phyloP scores from a whole-genome alignment of 2,797 vertebrate species.

The Craterocephalus amniculus region DNA sequence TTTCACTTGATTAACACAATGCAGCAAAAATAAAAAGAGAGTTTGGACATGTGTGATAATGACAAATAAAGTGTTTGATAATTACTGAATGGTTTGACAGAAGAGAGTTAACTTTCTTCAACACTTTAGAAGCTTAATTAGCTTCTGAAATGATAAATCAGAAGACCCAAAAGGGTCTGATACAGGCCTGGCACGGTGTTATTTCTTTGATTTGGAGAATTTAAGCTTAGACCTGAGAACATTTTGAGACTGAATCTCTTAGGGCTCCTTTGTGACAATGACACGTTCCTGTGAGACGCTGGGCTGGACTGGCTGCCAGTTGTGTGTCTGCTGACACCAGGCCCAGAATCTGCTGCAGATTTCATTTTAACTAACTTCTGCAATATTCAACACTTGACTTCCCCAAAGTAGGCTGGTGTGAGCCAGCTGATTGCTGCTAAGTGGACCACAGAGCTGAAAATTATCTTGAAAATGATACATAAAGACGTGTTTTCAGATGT shows the following conservation, averaged over 20 bases:
- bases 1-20: not conserved
- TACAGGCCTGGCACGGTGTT: not conserved
- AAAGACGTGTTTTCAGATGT: not conserved
- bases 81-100: not conserved
- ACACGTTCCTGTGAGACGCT: not conserved
- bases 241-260: not conserved
- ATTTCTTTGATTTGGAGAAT: not conserved
- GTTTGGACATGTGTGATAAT: not conserved
- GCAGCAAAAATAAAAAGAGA: not conserved
- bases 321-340: too few species aligned
- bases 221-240: not conserved
- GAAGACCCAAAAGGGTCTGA: not conserved
- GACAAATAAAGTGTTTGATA: not conserved
- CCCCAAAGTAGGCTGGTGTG: not conserved
- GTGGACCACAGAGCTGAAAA: not conserved
- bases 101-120: fast-evolving
- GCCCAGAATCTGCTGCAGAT: not conserved
- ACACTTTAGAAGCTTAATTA: too few species aligned
- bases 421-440: not conserved
- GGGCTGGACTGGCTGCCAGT: not conserved
- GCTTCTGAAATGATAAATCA: not conserved
- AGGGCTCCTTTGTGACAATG: not conserved
- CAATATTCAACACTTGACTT: not conserved
- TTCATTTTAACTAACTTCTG: not conserved
- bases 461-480: not conserved